phyloP scores from a whole-genome alignment of 2,113 vertebrate species.

The Platycercus adscitus region DNA sequence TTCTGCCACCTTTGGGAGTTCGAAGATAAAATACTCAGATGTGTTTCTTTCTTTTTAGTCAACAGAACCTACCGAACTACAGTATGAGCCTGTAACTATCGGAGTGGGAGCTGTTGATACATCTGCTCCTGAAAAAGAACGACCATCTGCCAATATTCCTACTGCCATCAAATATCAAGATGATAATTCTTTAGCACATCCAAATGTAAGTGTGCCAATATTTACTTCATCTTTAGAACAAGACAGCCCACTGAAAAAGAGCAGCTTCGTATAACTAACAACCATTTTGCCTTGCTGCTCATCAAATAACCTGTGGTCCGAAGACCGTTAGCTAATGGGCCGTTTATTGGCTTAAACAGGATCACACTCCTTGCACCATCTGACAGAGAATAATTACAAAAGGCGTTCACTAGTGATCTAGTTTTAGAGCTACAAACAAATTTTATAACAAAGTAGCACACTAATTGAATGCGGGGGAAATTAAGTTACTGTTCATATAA shows the following conservation, averaged over 20 bases:
- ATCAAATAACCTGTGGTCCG: not conserved
- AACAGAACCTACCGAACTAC: conserved; percentile 58
- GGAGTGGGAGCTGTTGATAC: conserved; percentile 39
- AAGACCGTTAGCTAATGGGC: not conserved
- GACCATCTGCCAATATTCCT: conserved; percentile 78
- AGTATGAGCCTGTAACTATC: conserved; percentile 45
- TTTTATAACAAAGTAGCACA: not conserved
- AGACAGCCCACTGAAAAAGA: too few relatives aligned
- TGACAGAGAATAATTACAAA: not conserved
- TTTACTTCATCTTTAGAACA: not conserved
- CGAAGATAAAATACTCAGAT: not conserved
- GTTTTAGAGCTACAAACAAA: not conserved
- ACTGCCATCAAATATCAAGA: conserved; percentile 91
- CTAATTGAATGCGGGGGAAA: not conserved
- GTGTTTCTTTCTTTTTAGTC: conserved; percentile 35
- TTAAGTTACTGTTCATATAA: not conserved
- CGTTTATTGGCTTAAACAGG: not conserved
- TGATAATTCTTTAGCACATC: conserved; percentile 89
- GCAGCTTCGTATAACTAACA: not conserved
- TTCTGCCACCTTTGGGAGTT: accelerated
- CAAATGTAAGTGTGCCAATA: conserved; percentile 81
- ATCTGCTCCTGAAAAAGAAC: conserved; percentile 68
- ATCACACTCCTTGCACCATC: not conserved
- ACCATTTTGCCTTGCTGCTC: not conserved
- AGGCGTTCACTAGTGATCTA: not conserved